Evolutionary conservation across 2,797 vertebrate species (phyloP), one percentile per base, ranked within the genome.

Genomic region (Danio albolineatus): DNA sequence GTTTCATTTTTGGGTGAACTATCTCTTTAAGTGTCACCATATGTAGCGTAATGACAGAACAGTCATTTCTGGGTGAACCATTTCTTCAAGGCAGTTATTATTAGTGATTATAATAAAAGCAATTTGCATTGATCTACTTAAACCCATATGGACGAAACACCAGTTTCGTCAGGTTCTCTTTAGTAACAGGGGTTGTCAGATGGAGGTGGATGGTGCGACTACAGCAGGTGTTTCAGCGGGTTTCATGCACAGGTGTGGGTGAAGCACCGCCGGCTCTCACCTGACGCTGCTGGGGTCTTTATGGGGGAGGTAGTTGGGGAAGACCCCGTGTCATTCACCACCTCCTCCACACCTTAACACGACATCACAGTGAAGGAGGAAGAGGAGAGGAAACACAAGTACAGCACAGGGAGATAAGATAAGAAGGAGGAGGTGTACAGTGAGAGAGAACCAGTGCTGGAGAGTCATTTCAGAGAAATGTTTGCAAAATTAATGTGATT

Each of bases 261-360:
- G 36, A 8, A 57, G 69, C 78, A 75, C 81, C 83, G 80, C 77
- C 59, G 59, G 82, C 77, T 87, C 96, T 97, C 95, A 98, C 97
- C 97, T 89, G 96, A 91, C 77, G 88, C 70, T 77, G 88, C 70
- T 10, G 95, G 92, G 86, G 84, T 92, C 88, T 87, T 91, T n/a
- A 83, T 90, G 4, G 95, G 94, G 83, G 95, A 94, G 61, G 90
- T 71, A 56, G 93, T 86, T 39, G 90, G 89, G 82, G 89, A 76
- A 81, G 87, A 87, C 85, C 91, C 93, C 64, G 92, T 90, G 85
- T 96, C 95, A 2, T 85, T 82, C 76, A 0, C 71, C 16, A 36
- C 89, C 87, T 96, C 96, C 92, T 96, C 97, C 89, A 94, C 95
- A 38, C 74, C 88, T 90, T 84, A n/a, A 76, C 16, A 80, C 49